Base-by-base conservation (phyloP, 2,888 invertebrate genomes). In the Troides helena region DNA sequence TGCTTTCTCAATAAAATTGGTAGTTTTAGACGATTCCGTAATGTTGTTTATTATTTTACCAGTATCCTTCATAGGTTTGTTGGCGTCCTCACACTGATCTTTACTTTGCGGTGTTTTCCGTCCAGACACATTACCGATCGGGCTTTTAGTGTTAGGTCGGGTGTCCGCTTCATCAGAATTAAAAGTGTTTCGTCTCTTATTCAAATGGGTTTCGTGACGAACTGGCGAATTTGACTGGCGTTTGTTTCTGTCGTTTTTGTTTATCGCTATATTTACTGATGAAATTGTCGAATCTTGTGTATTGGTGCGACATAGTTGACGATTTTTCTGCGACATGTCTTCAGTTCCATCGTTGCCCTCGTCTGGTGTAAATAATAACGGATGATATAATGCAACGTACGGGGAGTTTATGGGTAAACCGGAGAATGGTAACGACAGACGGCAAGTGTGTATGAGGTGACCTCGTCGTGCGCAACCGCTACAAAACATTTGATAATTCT, bases 391-490 rank as follows among this genome's bases (percentile, higher is more conserved):
- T 39, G 79, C 78, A 1, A 92, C 91, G 72, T 84, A 87, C 18
- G 92, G 91, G 4, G 87, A 82, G 77, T 86, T 84, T 73, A 92
- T 82, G n/a, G 88, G 85, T 8, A 90, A 80, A 12, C 85, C 85
- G 8, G 90, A 86, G 82, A 92, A 93, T 0, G 89, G 89, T 43
- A 90, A 73, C 6, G 86, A 78, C 71, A 77, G 39, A 21, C 88
- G 87, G 74, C 93, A 93, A 0, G 83, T 75, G 78, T 91, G 89
- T 12, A 90, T 84, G 14, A 92, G 81, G 78, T 95, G 95, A 0
- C 94, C 94, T 17, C 90, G 89, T 0, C 86, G 84, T 2, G 93
- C 88, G 78, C 95, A 95, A 39, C 94, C 92, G 74, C 94, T 94
- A 83, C 95, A 95, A 77, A 83, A 91, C 76, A 90, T 84, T 63